Base-by-base conservation (phyloP, 2,113 vertebrate species). In the Erpornis zantholeuca region DNA sequence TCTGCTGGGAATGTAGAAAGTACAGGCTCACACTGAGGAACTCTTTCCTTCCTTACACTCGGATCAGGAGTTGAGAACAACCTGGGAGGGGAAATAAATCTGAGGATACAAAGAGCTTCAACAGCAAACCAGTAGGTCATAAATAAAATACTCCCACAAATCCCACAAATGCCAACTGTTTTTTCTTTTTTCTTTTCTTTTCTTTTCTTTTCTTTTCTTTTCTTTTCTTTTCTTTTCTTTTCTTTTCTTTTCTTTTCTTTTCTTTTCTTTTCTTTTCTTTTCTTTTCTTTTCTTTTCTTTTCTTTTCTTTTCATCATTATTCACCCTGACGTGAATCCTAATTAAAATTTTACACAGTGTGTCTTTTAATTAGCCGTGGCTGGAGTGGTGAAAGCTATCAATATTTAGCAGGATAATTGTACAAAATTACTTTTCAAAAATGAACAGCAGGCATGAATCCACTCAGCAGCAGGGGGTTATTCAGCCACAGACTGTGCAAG, bases 261-360 rank as follows among this genome's bases (percentile, higher is more conserved):
- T 38, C 6, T 68, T 53, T 75, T 25, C 42, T 87, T 38, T 47
- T 78, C 89, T 53, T 15, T 93, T 96, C 96, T 95, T 64, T 31
- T 88, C 95, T 76, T 60, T 56, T 56, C 4, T 87, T 38, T 47
- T 78, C 89, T 53, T 57, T 20, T 69, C 66, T 36, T 44, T 72
- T 81, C 59, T 28, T 47, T 49, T 38, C 6, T 68, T 53, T 75
- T 25, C 42, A 95, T 94, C 88, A 92, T 96, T 87, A 92, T 95
- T 94, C 79, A 95, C 66, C 72, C 96, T 96, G 97, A 98, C 81
- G 78, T 40, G 91, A 97, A 97, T 97, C 94, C 97, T 98, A 98
- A 98, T 98, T 98, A 98, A 98, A 98, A 97, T 97, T 97, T 96
- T 96, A 96, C 97, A 97, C 97, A 93, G 90, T 93, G 80, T 96